Conservation (phyloP, 2,888 invertebrate species). For the Agapostemon virescens region DNA sequence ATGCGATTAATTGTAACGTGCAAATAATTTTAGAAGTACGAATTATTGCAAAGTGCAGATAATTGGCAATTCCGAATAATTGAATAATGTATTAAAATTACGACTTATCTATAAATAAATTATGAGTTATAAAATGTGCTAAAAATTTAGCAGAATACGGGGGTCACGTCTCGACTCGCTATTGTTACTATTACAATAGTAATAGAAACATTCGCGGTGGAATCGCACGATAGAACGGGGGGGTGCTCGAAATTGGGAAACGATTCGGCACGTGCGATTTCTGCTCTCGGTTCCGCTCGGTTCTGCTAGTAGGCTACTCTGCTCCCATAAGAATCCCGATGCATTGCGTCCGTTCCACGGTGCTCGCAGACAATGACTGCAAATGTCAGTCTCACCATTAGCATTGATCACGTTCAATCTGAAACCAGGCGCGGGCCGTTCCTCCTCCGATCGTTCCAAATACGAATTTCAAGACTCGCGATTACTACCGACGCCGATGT, state of each 20-base stretch:
- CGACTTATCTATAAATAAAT: no score
- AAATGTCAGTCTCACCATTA: conserved; percentile 80
- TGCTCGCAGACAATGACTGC: conserved; percentile 76
- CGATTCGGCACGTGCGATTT: conserved; percentile 41
- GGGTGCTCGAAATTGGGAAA: conserved; percentile 34
- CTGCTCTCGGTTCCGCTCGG: conserved; percentile 20
- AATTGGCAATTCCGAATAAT: no score
- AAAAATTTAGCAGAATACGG: no score
- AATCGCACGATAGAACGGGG: no score
- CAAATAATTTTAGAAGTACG: no score
- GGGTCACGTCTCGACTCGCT: no score
- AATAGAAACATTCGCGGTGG: neutral
- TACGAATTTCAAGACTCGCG: conserved; percentile 61
- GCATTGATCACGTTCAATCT: conserved; percentile 77
- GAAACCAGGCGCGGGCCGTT: conserved; percentile 46
- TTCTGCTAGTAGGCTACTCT: conserved; percentile 45
- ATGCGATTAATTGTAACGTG: no score
- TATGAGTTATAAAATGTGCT: no score
- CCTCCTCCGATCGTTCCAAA: conserved; percentile 41
- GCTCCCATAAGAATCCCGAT: conserved; percentile 70
- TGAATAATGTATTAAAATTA: no score
- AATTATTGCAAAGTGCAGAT: no score
- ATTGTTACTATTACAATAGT: no score
- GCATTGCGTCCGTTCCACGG: conserved; percentile 66
- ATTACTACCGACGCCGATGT: conserved; percentile 26